A percentile compares a stretch with the other conserved stretches of the same genome.
Evolutionary conservation across 2,888 invertebrate genomes (phyloP).

Genomic region (Pocota personata): DNA sequence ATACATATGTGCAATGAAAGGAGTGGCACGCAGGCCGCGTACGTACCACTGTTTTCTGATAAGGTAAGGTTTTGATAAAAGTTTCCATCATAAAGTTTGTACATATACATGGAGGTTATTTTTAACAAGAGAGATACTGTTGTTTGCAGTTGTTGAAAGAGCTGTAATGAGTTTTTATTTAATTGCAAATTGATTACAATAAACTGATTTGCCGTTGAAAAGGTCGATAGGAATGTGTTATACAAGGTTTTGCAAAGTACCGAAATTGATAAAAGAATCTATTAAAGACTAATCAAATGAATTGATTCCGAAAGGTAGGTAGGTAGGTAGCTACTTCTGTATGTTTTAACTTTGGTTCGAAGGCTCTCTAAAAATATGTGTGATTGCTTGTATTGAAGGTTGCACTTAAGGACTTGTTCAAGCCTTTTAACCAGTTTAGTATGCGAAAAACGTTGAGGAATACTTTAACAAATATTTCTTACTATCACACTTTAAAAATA

Average conservation of each 20-base stretch:
- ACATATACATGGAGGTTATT: conserved; percentile 1
- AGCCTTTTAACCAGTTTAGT: too few relatives aligned
- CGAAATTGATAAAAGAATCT: background rate
- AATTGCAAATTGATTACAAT: background rate
- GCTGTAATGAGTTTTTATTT: conserved; percentile 27
- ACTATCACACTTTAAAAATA: too few relatives aligned
- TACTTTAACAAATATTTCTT: too few relatives aligned
- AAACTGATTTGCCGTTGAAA: background rate
- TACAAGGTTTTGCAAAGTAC: background rate
- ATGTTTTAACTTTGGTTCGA: background rate
- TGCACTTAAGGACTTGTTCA: too few relatives aligned
- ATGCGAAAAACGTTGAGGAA: too few relatives aligned
- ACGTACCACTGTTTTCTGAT: conserved; percentile 23
- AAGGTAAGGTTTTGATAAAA: conserved; percentile 58
- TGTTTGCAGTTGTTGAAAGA: conserved; percentile 25
- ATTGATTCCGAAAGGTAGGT: background rate
- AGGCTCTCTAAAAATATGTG: background rate
- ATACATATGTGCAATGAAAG: conserved; percentile 62
- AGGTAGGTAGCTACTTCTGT: background rate
- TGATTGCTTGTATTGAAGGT: too few relatives aligned
- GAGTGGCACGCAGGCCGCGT: conserved; percentile 17
- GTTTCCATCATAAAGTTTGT: conserved; percentile 15
- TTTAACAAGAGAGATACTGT: background rate
- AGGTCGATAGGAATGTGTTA: background rate
- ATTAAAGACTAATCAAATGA: background rate